A percentile compares a stretch with the other conserved stretches of the same genome.
Conservation (phyloP, 2,888 invertebrate genomes). For the Watsonalla binaria region DNA sequence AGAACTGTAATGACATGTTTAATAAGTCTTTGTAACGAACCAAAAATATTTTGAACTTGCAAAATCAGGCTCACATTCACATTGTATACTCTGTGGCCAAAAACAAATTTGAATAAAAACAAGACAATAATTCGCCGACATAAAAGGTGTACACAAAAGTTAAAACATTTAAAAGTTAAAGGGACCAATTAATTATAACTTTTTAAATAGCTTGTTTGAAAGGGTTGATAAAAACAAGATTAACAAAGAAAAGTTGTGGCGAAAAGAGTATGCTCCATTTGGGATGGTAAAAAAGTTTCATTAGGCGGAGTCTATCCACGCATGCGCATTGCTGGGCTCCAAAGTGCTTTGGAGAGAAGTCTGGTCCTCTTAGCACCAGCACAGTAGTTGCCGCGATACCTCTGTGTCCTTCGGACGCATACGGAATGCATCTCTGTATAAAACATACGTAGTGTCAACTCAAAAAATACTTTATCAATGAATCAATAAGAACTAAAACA, state of each 20-base stretch:
- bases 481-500: constrained; percentile 13
- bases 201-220: constrained; percentile 16
- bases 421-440: constrained; percentile 47
- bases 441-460: constrained; percentile 31
- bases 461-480: constrained; percentile 15
- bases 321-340: constrained; percentile 58
- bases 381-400: constrained; percentile 63
- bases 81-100: background rate
- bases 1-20: no score
- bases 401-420: constrained; percentile 57
- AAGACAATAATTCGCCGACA: background rate
- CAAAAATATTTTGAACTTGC: no score
- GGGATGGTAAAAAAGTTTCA: constrained; percentile 51
- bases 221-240: constrained; percentile 9
- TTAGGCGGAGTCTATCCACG: constrained; percentile 52
- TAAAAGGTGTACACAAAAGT: background rate
- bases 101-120: background rate
- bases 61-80: no score
- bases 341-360: constrained; percentile 55
- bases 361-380: constrained; percentile 47
- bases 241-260: constrained; percentile 30
- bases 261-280: constrained; percentile 26
- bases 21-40: no score
- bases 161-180: constrained; percentile 1
- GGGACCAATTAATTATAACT: constrained; percentile 26